Conservation (phyloP, 35 echinoderm and acorn worm genomes). For the Anneissia japonica region DNA sequence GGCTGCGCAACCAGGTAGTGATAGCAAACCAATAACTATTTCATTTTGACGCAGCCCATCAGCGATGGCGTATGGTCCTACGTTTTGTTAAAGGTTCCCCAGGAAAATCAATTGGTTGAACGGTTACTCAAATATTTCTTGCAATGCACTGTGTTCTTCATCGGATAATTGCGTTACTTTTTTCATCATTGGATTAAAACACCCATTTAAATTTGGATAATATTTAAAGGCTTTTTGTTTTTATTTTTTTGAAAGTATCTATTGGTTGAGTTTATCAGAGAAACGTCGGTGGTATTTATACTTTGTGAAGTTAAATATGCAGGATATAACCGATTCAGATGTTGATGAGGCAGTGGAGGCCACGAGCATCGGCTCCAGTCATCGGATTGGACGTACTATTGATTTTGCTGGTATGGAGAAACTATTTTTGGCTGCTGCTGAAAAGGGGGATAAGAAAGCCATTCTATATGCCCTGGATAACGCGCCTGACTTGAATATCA, state of each 20-base stretch:
- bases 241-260: neutral
- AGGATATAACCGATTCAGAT: neutral
- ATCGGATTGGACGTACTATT: neutral
- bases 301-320: neutral
- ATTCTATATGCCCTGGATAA: slow-evolving; percentile 91
- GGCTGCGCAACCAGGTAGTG: neutral
- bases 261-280: neutral
- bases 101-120: neutral
- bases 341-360: neutral
- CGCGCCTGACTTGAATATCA: slow-evolving; percentile 86
- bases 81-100: neutral
- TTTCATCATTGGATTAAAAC: no score
- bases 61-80: neutral
- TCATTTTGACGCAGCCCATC: neutral
- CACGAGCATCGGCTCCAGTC: neutral
- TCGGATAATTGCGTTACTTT: neutral
- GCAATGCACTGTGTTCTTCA: neutral
- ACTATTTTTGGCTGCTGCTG: slow-evolving; percentile 86
- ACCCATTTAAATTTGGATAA: neutral
- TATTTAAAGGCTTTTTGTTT: no score
- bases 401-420: slow-evolving; percentile 61
- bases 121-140: neutral
- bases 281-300: neutral
- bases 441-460: slow-evolving; percentile 96
- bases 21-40: neutral